Evolutionary conservation across 2,113 vertebrate genomes (phyloP).

Genomic region (Calyptommatus sinebrachiatus): DNA sequence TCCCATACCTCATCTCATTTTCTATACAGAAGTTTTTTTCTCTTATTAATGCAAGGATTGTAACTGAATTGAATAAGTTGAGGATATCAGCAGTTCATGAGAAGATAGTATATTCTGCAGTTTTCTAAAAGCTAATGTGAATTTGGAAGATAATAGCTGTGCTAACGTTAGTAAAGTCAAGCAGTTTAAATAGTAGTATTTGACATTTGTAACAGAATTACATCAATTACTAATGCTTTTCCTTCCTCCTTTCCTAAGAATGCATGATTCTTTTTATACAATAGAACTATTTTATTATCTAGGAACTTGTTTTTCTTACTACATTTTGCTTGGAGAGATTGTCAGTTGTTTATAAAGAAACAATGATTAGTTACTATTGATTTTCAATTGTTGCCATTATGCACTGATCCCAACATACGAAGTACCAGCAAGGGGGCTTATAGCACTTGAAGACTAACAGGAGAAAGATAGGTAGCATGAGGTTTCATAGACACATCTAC

Average conservation of each 20-base stretch:
- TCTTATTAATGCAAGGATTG: not conserved
- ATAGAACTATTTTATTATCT: no score
- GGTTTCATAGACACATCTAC: no score
- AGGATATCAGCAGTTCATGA: not conserved
- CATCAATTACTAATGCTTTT: not conserved
- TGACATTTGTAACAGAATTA: not conserved
- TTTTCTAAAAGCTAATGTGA: constrained; percentile 2
- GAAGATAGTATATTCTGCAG: not conserved
- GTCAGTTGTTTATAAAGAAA: no score
- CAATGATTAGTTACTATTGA: no score
- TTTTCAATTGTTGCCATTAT: no score
- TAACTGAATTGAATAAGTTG: not conserved
- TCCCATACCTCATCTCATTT: not conserved
- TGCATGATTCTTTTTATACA: no score
- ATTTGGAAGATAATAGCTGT: not conserved
- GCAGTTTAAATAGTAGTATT: not conserved
- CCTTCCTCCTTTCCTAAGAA: not conserved
- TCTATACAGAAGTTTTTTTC: not conserved
- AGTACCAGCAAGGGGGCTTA: no score
- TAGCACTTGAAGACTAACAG: no score
- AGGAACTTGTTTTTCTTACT: no score
- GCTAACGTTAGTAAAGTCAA: constrained; percentile 3
- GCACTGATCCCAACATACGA: no score
- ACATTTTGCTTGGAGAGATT: no score
- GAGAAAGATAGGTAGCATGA: no score